Conservation (phyloP, 2,888 invertebrate genomes). For the Spisula subtruncata region DNA sequence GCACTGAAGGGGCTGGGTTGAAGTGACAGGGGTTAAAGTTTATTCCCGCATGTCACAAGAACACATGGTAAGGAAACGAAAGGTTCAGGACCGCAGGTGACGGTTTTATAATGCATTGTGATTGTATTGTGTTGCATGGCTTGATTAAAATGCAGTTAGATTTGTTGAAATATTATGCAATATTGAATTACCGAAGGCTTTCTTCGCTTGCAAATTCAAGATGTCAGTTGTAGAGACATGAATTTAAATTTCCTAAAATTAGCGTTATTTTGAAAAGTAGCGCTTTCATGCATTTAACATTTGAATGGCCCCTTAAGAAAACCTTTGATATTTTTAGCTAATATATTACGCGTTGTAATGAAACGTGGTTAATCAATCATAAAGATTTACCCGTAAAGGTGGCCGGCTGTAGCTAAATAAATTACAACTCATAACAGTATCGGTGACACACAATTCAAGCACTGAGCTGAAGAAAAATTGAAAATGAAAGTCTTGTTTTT, state of each 20-base stretch:
- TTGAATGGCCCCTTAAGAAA: slow-evolving; percentile 28
- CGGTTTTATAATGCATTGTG: slow-evolving; percentile 46
- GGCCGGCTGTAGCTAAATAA: slow-evolving; percentile 23
- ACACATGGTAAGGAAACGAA: slow-evolving; percentile 44
- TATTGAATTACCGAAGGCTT: slow-evolving; percentile 55
- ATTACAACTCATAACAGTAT: slow-evolving; percentile 26
- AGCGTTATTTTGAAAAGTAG: slow-evolving; percentile 43
- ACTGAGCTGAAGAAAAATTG: not conserved
- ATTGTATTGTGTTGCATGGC: slow-evolving; percentile 51
- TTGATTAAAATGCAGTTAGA: slow-evolving; percentile 64
- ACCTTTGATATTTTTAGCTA: slow-evolving; percentile 23
- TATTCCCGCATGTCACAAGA: slow-evolving; percentile 47
- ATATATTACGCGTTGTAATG: slow-evolving; percentile 40
- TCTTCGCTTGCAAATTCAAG: slow-evolving; percentile 61
- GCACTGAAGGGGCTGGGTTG: slow-evolving; percentile 21
- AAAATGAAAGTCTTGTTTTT: not conserved
- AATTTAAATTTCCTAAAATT: slow-evolving; percentile 44
- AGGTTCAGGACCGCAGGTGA: slow-evolving; percentile 57
- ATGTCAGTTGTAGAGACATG: slow-evolving; percentile 50
- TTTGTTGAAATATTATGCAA: slow-evolving; percentile 63
- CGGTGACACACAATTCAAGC: not conserved
- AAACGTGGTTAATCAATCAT: slow-evolving; percentile 38
- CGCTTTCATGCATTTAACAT: slow-evolving; percentile 36
- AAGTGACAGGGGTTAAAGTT: slow-evolving; percentile 51
- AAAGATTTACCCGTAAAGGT: slow-evolving; percentile 10